Evolutionary conservation across 1,140 invertebrate species (phyloP).

Genomic region (Antheraea pernyi): DNA sequence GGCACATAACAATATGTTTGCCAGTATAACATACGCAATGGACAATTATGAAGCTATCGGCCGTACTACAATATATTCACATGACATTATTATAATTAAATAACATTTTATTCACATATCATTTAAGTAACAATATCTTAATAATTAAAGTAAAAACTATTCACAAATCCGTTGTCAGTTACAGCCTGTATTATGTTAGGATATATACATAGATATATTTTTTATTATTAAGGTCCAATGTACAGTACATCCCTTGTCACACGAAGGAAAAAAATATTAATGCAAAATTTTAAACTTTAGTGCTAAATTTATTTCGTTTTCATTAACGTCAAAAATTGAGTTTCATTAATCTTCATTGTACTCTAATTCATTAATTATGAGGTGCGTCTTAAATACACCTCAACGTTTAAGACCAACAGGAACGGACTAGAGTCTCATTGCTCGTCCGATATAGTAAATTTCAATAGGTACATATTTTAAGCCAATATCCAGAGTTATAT

Average conservation of each 20-base stretch:
- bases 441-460: neutral
- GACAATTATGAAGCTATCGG: conserved; percentile 46
- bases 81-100: conserved; percentile 66
- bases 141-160: conserved; percentile 46
- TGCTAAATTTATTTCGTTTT: too few relatives aligned
- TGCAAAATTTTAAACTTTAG: too few relatives aligned
- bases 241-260: neutral
- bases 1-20: conserved; percentile 37
- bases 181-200: conserved; percentile 67
- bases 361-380: neutral
- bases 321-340: too few relatives aligned
- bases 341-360: neutral
- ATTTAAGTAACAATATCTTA: conserved; percentile 59
- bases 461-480: neutral
- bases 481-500: too few relatives aligned
- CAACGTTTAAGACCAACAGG: neutral
- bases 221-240: conserved; percentile 12
- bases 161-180: conserved; percentile 76
- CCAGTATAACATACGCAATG: conserved; percentile 42
- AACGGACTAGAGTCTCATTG: neutral
- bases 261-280: too few relatives aligned
- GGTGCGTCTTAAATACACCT: neutral
- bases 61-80: conserved; percentile 63
- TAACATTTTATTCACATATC: conserved; percentile 69
- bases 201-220: conserved; percentile 21